Base-by-base conservation (phyloP, 2,888 invertebrate species). In the Drosophila seclusa region DNA sequence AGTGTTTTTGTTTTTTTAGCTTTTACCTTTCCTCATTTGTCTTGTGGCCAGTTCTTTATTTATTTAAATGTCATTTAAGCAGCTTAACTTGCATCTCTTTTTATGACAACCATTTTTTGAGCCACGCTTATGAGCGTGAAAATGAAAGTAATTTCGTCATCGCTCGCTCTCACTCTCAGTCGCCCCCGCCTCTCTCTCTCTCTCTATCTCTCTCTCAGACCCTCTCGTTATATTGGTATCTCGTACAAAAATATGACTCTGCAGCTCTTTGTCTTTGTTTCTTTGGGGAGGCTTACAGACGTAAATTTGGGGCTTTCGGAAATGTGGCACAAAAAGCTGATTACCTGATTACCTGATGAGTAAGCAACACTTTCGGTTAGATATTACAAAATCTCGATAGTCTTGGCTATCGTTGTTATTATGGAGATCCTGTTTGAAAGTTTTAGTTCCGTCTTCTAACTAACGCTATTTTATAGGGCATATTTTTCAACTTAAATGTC, bases 1-100 rank as follows among this genome's bases (percentile, higher is more conserved):
- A 18, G 16, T 53, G 21, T 24, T 52, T 31, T 53, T 69, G 7
- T 45, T 55, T 24, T 63, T 72, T 73, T 16, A 45, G 45, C 45
- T 45, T 45, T 45, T 45, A 68, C 83, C 87, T 83, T 76, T 89
- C 80, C 59, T 73, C 59, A 72, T 78, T 76, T 63, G 67, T 81
- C 66, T 78, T 42, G 68, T 67, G 54, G 48, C 68, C 71, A 24
- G 71, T 71, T 85, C 74, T 50, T 76, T 78, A 58, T 76, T 78
- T 83, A 88, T 89, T 85, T 89, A 78, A 89, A 86, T 85, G 90
- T 76, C 86, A 87, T 89, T 89, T 89, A 86, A 89, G 88, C 88
- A 75, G 90, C 83, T 86, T 89, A 85, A 65, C 68, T 70, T 85
- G 75, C 67, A 74, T 68, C 71, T 68, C 67, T 69, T 70, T 89